Base-by-base conservation (phyloP, 1,140 invertebrate genomes). In the Wiebesia pumilae region DNA sequence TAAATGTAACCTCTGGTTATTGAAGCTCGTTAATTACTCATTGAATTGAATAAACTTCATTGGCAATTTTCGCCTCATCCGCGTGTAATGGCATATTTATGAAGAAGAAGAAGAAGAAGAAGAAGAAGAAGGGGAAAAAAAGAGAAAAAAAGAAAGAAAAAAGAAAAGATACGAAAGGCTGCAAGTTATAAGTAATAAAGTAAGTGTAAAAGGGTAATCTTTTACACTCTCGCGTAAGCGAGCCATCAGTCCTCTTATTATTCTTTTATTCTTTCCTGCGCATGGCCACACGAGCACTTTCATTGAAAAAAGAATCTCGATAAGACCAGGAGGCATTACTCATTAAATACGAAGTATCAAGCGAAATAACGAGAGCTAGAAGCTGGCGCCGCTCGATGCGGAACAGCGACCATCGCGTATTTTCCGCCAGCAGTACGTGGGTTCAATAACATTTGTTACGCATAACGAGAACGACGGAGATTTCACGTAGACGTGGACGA, bases 391-490 rank as follows among this genome's bases (percentile, higher is more conserved):
- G 19, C 69, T 40, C 33, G 35, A 24, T 4, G 21, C 35, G 33
- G 33, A 1, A 51, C 27, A 33, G 16, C 27, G 75, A 47, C 16
- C 54, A 16, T 10, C 10, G 54, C 19, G 54, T 6, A 58, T 58
- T 58, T 58, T 58, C 19, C 51, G 30, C 54, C 33, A 51, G 71
- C 71, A 27, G 24, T n/a, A 12, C 16, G n/a, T 35, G 30, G 33
- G 77, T 85, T 80, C 62, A 80, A 80, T 77, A 80, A 80, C 83
- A 69, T 71, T 54, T 10, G 21, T 75, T 71, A 30, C 40, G 75
- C 75, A 1, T 3, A 58, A 27, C 30, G 73, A 47, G 58, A 62
- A 27, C 58, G 2, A 54, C 10, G 51, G 51, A 62, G 58, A 62
- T 62, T 62, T 62, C 27, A 62, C 21, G 58, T 3, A 27, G 58